Evolutionary conservation across 2,797 vertebrate genomes (phyloP).

Genomic region (Moxostoma hubbsi): DNA sequence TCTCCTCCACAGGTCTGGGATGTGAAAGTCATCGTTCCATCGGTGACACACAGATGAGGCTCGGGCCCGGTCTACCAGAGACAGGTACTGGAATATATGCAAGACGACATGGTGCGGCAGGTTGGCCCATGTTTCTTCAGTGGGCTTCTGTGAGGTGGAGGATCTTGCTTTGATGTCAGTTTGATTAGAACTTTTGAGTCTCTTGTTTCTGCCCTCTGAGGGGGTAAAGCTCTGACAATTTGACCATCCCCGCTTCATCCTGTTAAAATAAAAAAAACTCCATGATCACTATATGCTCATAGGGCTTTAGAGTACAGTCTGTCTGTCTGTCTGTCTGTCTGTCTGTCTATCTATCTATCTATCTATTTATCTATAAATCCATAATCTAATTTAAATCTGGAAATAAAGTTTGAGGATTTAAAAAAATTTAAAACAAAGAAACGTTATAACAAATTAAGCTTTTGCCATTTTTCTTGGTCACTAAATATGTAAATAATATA

Average conservation of each 20-base stretch:
- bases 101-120: constrained; percentile 84
- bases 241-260: constrained; percentile 82
- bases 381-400: too few species aligned
- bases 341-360: too few species aligned
- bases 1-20: constrained; percentile 88
- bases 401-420: too few species aligned
- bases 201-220: constrained; percentile 72
- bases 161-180: constrained; percentile 50
- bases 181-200: constrained; percentile 65
- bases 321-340: too few species aligned
- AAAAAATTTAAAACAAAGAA: too few species aligned
- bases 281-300: too few species aligned
- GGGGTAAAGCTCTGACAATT: constrained; percentile 70
- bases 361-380: too few species aligned
- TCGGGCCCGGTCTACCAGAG: constrained; percentile 83
- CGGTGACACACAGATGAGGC: constrained; percentile 84
- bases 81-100: constrained; percentile 85
- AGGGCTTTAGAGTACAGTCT: too few species aligned
- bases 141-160: constrained; percentile 6
- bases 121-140: constrained; percentile 80
- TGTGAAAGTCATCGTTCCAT: constrained; percentile 91
- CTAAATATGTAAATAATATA: too few species aligned
- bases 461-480: too few species aligned
- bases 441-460: too few species aligned
- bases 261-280: constrained; percentile 49